Conservation (phyloP, 2,113 vertebrate genomes). For the Lates calcarifer region DNA sequence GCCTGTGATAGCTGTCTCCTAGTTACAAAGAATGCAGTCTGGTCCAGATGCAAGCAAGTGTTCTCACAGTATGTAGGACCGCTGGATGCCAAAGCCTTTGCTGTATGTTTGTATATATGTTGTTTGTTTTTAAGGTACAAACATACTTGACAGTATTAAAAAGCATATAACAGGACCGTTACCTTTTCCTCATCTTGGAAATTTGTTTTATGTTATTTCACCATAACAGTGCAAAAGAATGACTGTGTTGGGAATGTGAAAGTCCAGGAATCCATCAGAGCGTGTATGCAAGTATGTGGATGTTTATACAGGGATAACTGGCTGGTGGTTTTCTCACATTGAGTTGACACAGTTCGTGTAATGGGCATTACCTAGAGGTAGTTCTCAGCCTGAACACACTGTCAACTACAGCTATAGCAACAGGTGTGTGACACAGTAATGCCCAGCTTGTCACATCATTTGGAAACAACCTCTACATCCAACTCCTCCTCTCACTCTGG, state of each 20-base stretch:
- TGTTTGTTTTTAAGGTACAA: not conserved
- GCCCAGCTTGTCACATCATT: slow-evolving; percentile 31
- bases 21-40: slow-evolving; percentile 28
- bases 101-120: slow-evolving; percentile 10
- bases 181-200: not conserved
- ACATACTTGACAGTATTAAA: not conserved
- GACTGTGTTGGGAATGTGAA: slow-evolving; percentile 33
- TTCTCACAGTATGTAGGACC: not conserved
- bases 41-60: slow-evolving; percentile 5
- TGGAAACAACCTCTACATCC: slow-evolving; percentile 6
- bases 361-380: slow-evolving; percentile 46
- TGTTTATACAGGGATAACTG: slow-evolving; percentile 61
- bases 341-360: slow-evolving; percentile 17
- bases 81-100: not conserved
- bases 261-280: slow-evolving; percentile 47
- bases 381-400: slow-evolving; percentile 8
- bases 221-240: not conserved
- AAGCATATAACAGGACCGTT: not conserved
- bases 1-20: not conserved
- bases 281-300: slow-evolving; percentile 55
- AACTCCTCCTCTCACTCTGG: not conserved
- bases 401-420: slow-evolving; percentile 35
- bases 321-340: slow-evolving; percentile 55
- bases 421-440: slow-evolving; percentile 52
- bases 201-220: not conserved